Evolutionary conservation across 2,888 invertebrate genomes (phyloP).

Genomic region (Slavum lentiscoides): DNA sequence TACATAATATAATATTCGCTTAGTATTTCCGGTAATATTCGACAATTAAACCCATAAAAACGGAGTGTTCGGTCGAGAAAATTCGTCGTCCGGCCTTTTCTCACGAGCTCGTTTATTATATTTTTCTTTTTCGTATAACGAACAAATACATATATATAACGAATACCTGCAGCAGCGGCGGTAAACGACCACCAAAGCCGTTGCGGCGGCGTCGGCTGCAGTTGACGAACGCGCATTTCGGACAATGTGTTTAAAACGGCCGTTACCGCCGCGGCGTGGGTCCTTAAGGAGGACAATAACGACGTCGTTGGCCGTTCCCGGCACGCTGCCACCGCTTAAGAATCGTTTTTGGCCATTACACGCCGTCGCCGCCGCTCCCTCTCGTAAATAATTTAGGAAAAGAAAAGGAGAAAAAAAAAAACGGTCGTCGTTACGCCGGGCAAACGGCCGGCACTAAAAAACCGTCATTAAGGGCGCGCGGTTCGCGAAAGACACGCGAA

Average conservation of each 20-base stretch:
- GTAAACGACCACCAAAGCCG: too few species aligned
- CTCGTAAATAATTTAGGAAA: conserved; percentile 44
- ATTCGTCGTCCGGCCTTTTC: too few species aligned
- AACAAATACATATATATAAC: too few species aligned
- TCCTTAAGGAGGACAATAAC: conserved; percentile 40
- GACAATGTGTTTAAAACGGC: conserved; percentile 39
- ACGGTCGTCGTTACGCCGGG: conserved; percentile 44
- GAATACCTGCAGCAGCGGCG: too few species aligned
- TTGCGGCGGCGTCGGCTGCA: too few species aligned
- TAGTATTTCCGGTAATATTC: too few species aligned
- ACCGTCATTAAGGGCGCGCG: conserved; percentile 34
- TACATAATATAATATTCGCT: too few species aligned
- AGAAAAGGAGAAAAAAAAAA: conserved; percentile 10
- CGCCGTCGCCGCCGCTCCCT: background rate
- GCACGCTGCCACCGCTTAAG: conserved; percentile 48
- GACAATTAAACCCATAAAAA: too few species aligned
- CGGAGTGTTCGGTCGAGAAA: too few species aligned
- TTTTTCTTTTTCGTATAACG: too few species aligned
- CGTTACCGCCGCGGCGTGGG: conserved; percentile 11
- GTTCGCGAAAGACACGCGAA: conserved; percentile 20
- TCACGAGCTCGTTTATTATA: too few species aligned
- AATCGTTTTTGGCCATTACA: conserved; percentile 22
- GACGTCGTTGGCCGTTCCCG: conserved; percentile 39
- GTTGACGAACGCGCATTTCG: conserved; percentile 13
- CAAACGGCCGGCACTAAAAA: conserved; percentile 50